Evolutionary conservation across 2,888 invertebrate genomes (phyloP), one percentile per base, ranked within the genome.

Genomic region (Heterodera filipjevi): DNA sequence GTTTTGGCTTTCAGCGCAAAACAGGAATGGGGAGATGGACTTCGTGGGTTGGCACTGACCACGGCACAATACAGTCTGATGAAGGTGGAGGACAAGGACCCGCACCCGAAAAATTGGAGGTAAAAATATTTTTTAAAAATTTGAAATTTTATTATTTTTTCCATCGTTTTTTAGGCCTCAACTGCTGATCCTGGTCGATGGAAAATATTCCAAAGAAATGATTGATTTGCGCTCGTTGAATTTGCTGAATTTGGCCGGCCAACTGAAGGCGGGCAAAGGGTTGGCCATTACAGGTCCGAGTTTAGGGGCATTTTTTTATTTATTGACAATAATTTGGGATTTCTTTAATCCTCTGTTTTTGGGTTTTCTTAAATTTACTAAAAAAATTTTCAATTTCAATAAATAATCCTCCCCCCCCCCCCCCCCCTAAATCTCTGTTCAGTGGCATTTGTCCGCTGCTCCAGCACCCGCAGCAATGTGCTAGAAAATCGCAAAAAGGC

Each of bases 1-100:
- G 22, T 8, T 49, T 49, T 6, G 6, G 8, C 6, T 53, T 84
- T 75, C 78, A 87, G 87, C 81, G 99, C 99, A 81, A 99, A 99
- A 91, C 99, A 99, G 90, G 99, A 99, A 92, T 99, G 99, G 99
- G 99, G 99, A 81, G 99, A 99, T 91, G 99, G 99, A 78, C 95
- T 99, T 81, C 92, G 97, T 74, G 99, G 99, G 92, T 92, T 99
- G 87, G 97, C 98, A 0, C 92, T 99, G 78, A 96, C 96, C 1
- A 98, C 99, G 2, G 99, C 99, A 22, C 93, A 98, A 75, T 99
- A 94, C 91, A 95, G 96, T 0, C 91, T 99, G 59, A 92, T 98
- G 74, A 93, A 96, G 71, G 92, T 99, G 19, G 98, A 99, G 90
- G 96, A 98, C 91, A 97, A 96, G 33, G 88, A 95, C 80, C 97